Percentiles rank a stretch among this genome's conserved stretches.
These are phyloP conservation scores for Tragelaphus scriptus DNA, from an alignment of 2,113 vertebrate genomes.

Conservation along the genomic window DNA sequence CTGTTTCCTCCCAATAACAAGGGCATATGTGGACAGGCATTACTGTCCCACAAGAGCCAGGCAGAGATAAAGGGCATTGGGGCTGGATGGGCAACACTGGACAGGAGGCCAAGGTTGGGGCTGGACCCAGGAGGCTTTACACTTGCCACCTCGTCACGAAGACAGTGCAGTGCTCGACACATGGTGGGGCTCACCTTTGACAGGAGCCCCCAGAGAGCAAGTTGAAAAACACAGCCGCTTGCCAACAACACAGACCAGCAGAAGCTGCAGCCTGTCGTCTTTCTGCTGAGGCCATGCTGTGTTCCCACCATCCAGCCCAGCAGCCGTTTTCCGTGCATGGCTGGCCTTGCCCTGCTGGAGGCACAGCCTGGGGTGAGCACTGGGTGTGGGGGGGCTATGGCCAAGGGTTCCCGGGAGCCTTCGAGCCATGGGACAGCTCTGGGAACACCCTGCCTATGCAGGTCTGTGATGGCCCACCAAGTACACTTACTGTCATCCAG, in stretches of 20 bases:
- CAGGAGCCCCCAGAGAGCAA: neutral
- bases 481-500: neutral
- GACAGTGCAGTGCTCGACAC: neutral
- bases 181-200: neutral
- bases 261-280: too few relatives aligned
- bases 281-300: neutral
- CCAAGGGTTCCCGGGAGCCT: rapidly evolving
- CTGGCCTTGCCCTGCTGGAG: neutral
- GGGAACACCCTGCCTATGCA: neutral
- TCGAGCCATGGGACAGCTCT: neutral
- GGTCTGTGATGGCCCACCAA: neutral
- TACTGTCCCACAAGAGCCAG: neutral
- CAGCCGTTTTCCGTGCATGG: rapidly evolving
- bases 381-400: too few relatives aligned
- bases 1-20: neutral
- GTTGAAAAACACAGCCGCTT: neutral
- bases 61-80: neutral
- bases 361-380: too few relatives aligned
- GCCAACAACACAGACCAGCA: neutral
- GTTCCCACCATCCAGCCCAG: neutral
- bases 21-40: neutral
- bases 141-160: neutral
- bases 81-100: neutral
- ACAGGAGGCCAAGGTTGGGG: neutral
- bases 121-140: neutral